Percentiles rank a stretch among this genome's conserved stretches.
phyloP scores from a whole-genome alignment of 2,888 invertebrate genomes.

The Exocentrus adspersus region DNA sequence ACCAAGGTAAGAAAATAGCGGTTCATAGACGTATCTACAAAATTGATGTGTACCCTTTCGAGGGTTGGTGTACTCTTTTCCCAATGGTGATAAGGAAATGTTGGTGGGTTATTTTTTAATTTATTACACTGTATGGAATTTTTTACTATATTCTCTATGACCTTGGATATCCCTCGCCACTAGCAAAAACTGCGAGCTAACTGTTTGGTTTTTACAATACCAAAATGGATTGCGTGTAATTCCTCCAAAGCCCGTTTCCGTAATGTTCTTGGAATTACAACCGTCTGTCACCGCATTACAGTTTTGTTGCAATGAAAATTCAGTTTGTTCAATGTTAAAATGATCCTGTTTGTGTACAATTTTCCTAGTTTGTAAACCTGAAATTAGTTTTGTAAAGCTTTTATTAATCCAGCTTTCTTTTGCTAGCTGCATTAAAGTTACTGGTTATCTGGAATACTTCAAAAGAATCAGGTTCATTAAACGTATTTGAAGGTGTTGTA shows the following conservation, averaged over 20 bases:
- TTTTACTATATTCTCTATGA: conserved; percentile 24
- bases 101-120: conserved; percentile 9
- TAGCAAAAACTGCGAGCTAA: not conserved
- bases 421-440: not conserved
- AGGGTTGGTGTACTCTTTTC: conserved; percentile 14
- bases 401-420: not conserved
- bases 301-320: conserved; percentile 25
- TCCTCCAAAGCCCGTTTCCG: conserved; percentile 15
- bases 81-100: not conserved
- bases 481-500: too few species aligned
- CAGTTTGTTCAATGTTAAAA: conserved; percentile 19
- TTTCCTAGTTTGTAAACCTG: conserved; percentile 16
- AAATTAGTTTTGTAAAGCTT: not conserved
- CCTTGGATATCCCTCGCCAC: conserved; percentile 7
- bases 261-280: conserved; percentile 24
- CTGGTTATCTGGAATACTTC: too few species aligned
- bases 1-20: conserved; percentile 20
- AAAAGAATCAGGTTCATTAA: too few species aligned
- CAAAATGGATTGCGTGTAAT: conserved; percentile 28
- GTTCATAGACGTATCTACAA: conserved; percentile 15
- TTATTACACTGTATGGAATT: conserved; percentile 23
- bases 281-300: conserved; percentile 18
- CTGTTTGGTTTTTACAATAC: not conserved
- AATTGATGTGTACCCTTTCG: conserved; percentile 24
- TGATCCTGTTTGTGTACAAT: not conserved